Evolutionary conservation across 2,113 vertebrate genomes (phyloP).

Genomic region (Stegostoma tigrinum): DNA sequence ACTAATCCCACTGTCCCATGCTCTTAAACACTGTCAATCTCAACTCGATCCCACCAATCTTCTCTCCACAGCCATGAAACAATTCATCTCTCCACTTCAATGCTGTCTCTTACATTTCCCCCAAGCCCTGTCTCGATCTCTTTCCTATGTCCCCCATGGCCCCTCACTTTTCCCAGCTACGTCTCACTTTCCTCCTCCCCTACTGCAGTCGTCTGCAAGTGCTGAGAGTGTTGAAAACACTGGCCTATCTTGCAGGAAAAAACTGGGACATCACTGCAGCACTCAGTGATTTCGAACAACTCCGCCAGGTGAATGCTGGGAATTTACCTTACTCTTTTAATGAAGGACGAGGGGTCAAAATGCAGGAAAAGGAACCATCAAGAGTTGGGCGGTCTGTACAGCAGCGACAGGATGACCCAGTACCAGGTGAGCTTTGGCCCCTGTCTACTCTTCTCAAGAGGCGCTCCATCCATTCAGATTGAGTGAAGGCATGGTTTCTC

Average conservation of each 20-base stretch:
- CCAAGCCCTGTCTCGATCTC: no score
- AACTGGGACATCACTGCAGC: slow-evolving; percentile 93
- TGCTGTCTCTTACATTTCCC: no score
- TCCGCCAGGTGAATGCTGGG: slow-evolving; percentile 80
- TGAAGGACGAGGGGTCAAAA: slow-evolving; percentile 58
- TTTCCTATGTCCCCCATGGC: background rate
- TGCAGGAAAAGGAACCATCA: slow-evolving; percentile 61
- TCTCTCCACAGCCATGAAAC: background rate
- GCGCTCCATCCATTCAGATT: no score
- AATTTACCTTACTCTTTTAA: slow-evolving; percentile 63
- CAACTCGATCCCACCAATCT: no score
- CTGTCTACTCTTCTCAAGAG: no score
- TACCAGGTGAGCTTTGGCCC: slow-evolving; percentile 67
- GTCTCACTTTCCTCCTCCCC: background rate
- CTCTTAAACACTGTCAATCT: background rate
- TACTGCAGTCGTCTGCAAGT: background rate
- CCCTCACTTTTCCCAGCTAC: background rate
- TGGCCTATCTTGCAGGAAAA: slow-evolving; percentile 66
- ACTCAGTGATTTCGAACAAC: slow-evolving; percentile 87
- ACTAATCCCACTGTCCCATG: background rate
- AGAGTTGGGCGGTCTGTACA: slow-evolving; percentile 62
- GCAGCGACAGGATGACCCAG: slow-evolving; percentile 82
- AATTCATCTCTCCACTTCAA: background rate
- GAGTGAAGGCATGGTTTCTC: no score
- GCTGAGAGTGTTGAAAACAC: background rate